Evolutionary conservation across 2,113 vertebrate genomes (phyloP).

Genomic region (Cyanoramphus novaezelandiae): DNA sequence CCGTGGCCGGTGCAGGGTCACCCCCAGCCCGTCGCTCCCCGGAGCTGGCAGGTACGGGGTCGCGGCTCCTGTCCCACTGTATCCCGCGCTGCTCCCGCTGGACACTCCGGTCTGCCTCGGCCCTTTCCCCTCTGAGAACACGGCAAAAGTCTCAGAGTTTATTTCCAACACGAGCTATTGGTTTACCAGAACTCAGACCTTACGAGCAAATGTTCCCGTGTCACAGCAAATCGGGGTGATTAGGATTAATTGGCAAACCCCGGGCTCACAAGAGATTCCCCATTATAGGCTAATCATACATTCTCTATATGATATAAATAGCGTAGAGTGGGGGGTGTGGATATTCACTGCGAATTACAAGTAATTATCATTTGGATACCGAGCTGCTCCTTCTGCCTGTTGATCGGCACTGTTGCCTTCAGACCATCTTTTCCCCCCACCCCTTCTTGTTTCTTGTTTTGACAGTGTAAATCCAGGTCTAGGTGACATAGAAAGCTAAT

Average conservation of each 20-base stretch:
- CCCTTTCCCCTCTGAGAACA: neutral
- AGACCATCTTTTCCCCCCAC: neutral
- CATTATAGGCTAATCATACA: constrained; percentile 27
- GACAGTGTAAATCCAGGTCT: constrained; percentile 78
- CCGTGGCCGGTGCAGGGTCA: neutral
- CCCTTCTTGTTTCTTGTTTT: constrained; percentile 72
- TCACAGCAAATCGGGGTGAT: neutral
- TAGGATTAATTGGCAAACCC: neutral
- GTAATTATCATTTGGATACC: constrained; percentile 38
- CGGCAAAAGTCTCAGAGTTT: neutral
- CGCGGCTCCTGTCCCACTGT: neutral
- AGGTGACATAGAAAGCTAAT: constrained; percentile 70
- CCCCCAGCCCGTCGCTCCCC: too few species aligned
- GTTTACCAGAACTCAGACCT: neutral
- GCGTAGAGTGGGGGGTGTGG: neutral
- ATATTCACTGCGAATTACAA: constrained; percentile 8
- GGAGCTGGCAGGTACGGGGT: neutral
- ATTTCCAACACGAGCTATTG: neutral
- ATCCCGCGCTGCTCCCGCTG: neutral
- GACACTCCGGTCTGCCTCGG: too few species aligned
- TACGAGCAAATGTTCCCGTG: neutral
- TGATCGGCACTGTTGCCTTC: constrained; percentile 61
- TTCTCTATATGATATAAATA: neutral
- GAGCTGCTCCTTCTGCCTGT: constrained; percentile 11
- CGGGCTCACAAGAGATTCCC: neutral